Evolutionary conservation across 2,888 invertebrate genomes (phyloP).

Genomic region (Tinea trinotella): DNA sequence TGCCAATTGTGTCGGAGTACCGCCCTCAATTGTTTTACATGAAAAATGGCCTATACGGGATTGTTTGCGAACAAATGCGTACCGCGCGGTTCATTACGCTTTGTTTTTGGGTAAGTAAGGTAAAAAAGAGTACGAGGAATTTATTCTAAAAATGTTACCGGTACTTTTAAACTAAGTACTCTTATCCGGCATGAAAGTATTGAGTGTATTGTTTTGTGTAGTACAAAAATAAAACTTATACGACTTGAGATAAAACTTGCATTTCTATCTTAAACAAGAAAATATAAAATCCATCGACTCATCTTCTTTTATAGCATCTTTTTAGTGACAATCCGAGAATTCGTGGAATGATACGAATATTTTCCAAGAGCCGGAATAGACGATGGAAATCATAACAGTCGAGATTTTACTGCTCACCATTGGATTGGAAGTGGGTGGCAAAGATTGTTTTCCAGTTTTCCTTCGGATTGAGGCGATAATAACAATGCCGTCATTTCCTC

Average conservation of each 20-base stretch:
- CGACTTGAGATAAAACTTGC: neutral
- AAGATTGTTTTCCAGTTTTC: slow-evolving; percentile 54
- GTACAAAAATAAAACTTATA: neutral
- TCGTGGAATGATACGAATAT: slow-evolving; percentile 33
- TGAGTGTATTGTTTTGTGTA: neutral
- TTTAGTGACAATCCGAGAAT: slow-evolving; percentile 15
- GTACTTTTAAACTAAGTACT: neutral
- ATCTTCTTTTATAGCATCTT: slow-evolving; percentile 3
- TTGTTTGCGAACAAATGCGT: slow-evolving; percentile 71
- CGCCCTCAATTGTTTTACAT: slow-evolving; percentile 70
- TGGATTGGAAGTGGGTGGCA: slow-evolving; percentile 44
- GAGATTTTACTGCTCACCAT: slow-evolving; percentile 51
- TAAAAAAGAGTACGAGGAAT: slow-evolving; percentile 56
- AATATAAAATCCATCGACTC: slow-evolving; percentile 11
- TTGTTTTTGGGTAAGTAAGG: slow-evolving; percentile 66
- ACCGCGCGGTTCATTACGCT: slow-evolving; percentile 69
- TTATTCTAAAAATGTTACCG: neutral
- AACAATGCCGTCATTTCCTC: slow-evolving; percentile 66
- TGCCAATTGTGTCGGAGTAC: slow-evolving; percentile 65
- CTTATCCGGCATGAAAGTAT: too few species aligned
- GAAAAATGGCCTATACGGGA: slow-evolving; percentile 70
- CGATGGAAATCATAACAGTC: slow-evolving; percentile 50
- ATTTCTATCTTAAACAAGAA: slow-evolving; percentile 7
- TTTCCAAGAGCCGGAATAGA: slow-evolving; percentile 41
- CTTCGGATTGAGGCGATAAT: slow-evolving; percentile 57